Evolutionary conservation across 37 sponge, comb jelly and placozoan genomes (phyloP), one percentile per base, ranked within the genome.

Genomic region (Aplysina aerophoba): DNA sequence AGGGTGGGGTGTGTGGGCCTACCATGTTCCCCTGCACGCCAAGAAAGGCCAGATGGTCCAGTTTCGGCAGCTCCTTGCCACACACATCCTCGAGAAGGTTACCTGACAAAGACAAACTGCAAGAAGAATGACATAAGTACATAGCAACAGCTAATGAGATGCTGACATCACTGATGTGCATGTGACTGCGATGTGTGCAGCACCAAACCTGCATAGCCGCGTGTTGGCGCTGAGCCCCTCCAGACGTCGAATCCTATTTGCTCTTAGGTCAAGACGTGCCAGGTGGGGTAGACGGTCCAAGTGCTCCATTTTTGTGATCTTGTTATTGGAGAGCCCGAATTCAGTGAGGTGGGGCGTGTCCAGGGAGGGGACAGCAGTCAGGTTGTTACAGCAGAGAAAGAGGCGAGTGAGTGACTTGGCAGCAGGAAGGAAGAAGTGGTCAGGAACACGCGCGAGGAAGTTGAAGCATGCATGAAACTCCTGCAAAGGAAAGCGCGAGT

Each of bases 391-490:
- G 79, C 31, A 39, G 37, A 88, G 62, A 15, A 55, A 83, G 25
- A 88, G 83, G 75, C 55, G 20, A 15, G 84, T 68, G 11, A 88
- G 57, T 24, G 16, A 17, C 0, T 62, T 20, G 55, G 71, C 19
- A 21, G 24, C 81, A 3, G 24, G 66, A 44, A 44, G 50, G 50
- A 44, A 44, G 8, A 44, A 44, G 50, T 44, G 50, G 50, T 44
- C 50, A 33, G 87, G 79, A 11, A 81, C 65, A 15, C 59, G 54
- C 14, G 58, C 44, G 39, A 80, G 55, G 73, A 61, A 86, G 68
- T 86, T 86, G 68, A 86, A 86, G 40, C 86, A 63, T 25, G 72
- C 37, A 41, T 86, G 86, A 12, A 86, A 54, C 80, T 86, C 86
- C 86, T 86, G 65, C 16, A 50, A n/a, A 3, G 50, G 50, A 11